A percentile compares a stretch with the other conserved stretches of the same genome.
phyloP scores from a whole-genome alignment of 2,888 invertebrate species.

The Oxyteleia sp. region DNA sequence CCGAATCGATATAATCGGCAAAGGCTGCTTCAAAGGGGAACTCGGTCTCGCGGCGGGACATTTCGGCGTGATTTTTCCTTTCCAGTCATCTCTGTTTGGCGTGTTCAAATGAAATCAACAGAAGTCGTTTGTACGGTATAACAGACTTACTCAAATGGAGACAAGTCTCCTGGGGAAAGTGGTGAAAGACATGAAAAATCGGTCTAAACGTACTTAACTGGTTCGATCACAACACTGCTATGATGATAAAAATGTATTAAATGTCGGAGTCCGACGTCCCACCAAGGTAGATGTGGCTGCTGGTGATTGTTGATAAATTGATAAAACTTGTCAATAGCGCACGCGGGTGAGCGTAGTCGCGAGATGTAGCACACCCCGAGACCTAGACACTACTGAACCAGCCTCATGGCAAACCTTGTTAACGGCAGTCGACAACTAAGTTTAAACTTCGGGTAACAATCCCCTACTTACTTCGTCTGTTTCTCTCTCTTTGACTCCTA shows the following conservation, averaged over 20 bases:
- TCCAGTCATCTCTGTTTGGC: conserved; percentile 61
- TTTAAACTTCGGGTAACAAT: conserved; percentile 88
- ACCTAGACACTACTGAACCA: conserved; percentile 87
- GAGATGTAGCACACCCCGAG: conserved; percentile 86
- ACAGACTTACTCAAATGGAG: background rate
- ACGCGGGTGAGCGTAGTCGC: conserved; percentile 71
- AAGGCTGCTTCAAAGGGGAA: conserved; percentile 72
- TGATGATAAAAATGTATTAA: background rate
- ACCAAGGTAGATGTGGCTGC: too few relatives aligned
- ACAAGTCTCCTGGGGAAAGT: too few relatives aligned
- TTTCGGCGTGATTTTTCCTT: conserved; percentile 78
- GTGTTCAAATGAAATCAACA: background rate
- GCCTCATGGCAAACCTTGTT: conserved; percentile 87
- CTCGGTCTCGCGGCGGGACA: conserved; percentile 73
- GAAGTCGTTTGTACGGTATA: background rate
- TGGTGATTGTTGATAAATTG: conserved; percentile 18
- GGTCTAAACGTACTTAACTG: too few relatives aligned
- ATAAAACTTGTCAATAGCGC: conserved; percentile 32
- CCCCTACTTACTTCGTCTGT: conserved; percentile 82
- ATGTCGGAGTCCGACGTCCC: too few relatives aligned
- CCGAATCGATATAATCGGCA: conserved; percentile 83
- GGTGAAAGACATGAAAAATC: too few relatives aligned
- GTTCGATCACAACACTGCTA: background rate
- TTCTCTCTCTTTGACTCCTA: conserved; percentile 71
- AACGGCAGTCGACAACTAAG: conserved; percentile 87